Percentiles rank a stretch among this genome's conserved stretches.
phyloP scores from a whole-genome alignment of 1,140 invertebrate species.

The Pantala flavescens region DNA sequence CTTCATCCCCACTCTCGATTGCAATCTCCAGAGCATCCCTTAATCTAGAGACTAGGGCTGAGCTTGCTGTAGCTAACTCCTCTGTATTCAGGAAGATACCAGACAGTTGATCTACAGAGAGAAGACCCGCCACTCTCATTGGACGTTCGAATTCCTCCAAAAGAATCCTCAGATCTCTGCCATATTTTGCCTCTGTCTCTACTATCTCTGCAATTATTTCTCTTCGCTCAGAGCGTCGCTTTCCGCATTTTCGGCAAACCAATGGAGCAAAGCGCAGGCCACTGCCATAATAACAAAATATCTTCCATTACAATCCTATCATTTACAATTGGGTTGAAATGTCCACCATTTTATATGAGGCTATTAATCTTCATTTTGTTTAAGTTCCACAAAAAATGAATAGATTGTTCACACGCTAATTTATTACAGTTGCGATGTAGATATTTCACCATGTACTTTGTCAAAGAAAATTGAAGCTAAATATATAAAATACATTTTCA shows the following conservation, averaged over 20 bases:
- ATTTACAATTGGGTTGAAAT: too few species aligned
- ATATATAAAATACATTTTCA: too few species aligned
- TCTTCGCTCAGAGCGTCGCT: constrained; percentile 77
- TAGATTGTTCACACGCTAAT: too few species aligned
- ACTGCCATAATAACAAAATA: constrained; percentile 29
- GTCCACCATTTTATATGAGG: too few species aligned
- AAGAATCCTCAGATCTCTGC: constrained; percentile 81
- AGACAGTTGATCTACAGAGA: constrained; percentile 50
- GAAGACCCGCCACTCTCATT: constrained; percentile 73
- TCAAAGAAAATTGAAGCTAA: too few species aligned
- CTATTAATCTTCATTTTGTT: too few species aligned
- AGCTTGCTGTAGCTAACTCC: constrained; percentile 82
- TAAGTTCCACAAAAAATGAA: too few species aligned
- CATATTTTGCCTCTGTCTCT: constrained; percentile 93
- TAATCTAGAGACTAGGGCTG: constrained; percentile 72
- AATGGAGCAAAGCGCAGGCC: constrained; percentile 62
- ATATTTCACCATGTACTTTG: too few species aligned
- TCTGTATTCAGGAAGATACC: constrained; percentile 90
- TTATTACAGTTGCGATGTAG: too few species aligned
- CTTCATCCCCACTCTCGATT: constrained; percentile 63
- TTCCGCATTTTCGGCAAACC: constrained; percentile 77
- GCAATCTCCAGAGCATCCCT: constrained; percentile 80
- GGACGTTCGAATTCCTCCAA: constrained; percentile 89
- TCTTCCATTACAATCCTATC: not conserved
- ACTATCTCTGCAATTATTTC: constrained; percentile 93